phyloP scores from a whole-genome alignment of 2,888 invertebrate species.

The Hemithea aestivaria region DNA sequence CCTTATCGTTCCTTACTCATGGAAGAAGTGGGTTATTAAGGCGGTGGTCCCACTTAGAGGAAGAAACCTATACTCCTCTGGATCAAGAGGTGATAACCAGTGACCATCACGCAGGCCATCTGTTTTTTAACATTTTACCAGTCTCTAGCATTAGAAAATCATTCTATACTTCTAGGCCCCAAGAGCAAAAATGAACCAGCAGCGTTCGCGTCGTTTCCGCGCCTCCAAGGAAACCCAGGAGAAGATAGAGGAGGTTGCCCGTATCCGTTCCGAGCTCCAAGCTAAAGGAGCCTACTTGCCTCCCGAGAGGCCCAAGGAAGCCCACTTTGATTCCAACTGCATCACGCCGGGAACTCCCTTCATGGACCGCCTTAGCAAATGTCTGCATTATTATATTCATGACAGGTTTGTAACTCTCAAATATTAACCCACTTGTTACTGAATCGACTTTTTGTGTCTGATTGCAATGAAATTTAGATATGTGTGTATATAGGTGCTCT shows the following conservation, averaged over 20 bases:
- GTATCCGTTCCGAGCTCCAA: slow-evolving; percentile 86
- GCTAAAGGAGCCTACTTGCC: slow-evolving; percentile 87
- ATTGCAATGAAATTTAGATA: no score
- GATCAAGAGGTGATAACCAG: no score
- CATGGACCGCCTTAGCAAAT: slow-evolving; percentile 93
- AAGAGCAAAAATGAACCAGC: slow-evolving; percentile 99
- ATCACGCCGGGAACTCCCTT: slow-evolving; percentile 99
- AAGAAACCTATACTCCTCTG: no score
- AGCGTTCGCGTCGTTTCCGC: slow-evolving; percentile 96
- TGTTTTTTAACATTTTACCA: not conserved
- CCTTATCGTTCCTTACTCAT: no score
- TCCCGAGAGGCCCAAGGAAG: slow-evolving; percentile 92
- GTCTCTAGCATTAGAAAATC: no score
- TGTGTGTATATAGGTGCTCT: no score
- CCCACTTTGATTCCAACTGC: slow-evolving; percentile 99
- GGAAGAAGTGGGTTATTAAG: no score
- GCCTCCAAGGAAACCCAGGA: slow-evolving; percentile 97
- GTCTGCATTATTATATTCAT: slow-evolving; percentile 93
- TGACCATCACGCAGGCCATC: no score
- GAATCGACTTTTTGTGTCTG: no score
- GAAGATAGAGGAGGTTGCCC: slow-evolving; percentile 90
- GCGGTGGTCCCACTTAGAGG: no score
- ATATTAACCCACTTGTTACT: no score
- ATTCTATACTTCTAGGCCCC: slow-evolving; percentile 93
- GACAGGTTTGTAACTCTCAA: slow-evolving; percentile 72